Evolutionary conservation across 53 echinoderm and acorn worm genomes (phyloP).

Genomic region (Stichopus horrens): DNA sequence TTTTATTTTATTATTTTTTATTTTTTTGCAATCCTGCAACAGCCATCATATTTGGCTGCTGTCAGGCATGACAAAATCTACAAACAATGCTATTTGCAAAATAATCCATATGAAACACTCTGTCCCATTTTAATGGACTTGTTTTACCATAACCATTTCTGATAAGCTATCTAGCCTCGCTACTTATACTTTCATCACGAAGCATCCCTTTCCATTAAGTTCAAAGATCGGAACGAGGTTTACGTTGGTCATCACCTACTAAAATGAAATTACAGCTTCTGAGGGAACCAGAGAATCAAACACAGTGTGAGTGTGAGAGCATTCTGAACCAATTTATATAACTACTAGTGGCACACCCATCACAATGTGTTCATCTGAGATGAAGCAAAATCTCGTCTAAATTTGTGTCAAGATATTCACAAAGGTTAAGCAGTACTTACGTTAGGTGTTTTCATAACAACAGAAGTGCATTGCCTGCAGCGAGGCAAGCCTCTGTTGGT

Average conservation of each 20-base stretch:
- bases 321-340: conserved; percentile 10
- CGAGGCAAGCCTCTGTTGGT: neutral
- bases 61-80: too few relatives aligned
- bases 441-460: neutral
- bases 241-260: neutral
- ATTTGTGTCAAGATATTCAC: conserved; percentile 20
- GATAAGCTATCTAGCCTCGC: conserved; percentile 1
- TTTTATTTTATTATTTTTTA: too few relatives aligned
- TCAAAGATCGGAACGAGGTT: neutral
- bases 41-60: too few relatives aligned
- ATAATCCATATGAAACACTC: too few relatives aligned
- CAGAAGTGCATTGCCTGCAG: neutral
- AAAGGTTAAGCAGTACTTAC: conserved; percentile 1
- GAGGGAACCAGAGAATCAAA: neutral
- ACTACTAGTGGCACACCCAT: conserved; percentile 33
- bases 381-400: conserved; percentile 18
- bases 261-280: neutral
- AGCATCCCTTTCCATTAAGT: conserved; percentile 6
- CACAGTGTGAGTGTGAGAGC: neutral
- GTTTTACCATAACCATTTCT: neutral
- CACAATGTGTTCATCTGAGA: conserved; percentile 1
- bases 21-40: too few relatives aligned
- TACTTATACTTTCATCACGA: conserved; percentile 7
- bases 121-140: neutral
- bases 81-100: too few relatives aligned